Evolutionary conservation across 2,797 vertebrate genomes (phyloP), one percentile per base, ranked within the genome.

Genomic region (Sebastes nivosus): DNA sequence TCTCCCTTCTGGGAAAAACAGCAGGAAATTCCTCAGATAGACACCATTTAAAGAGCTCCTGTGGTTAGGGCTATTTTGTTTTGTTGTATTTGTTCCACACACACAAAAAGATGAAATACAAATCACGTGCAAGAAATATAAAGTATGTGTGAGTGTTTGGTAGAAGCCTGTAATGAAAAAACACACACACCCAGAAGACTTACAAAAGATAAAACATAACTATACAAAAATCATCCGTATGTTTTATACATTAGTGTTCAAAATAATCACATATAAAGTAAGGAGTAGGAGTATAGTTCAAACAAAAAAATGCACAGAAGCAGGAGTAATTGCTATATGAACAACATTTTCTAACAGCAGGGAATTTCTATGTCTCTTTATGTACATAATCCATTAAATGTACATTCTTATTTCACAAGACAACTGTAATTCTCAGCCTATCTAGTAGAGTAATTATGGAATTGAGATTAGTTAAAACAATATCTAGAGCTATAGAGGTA

Each of bases 1-100:
- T 91, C 84, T 89, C 84, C 82, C 90, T 88, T 89, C 75, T 75
- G 90, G 87, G 88, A 87, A 92, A 92, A 91, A 64, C 87, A 92
- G 88, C 88, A 87, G 87, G 92, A 85, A 88, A 89, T 91, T 88
- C 61, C 84, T 91, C 82, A 87, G 82, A 91, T 72, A 77, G 85
- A 86, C 82, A 88, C 76, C 69, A 85, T 92, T 90, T 85, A 85
- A 92, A 90, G 75, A 72, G 80, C 55, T 87, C 84, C 81, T 81
- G 64, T 77, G 76, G 83, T n/a, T n/a, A n/a, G 50, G 18, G 8
- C 50, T n/a, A n/a, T 54, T 54, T 54, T 54, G 50, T 34, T 36
- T 64, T 36, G 13, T 36, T 36, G 3, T 2, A 42, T 66, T 66
- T 46, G 36, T 66, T 66, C 36, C 38, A 64, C 61, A 18, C 22